These are phyloP conservation scores for Pseudoatta argentina DNA, from an alignment of 1,140 invertebrate genomes.

Conservation along the genomic window DNA sequence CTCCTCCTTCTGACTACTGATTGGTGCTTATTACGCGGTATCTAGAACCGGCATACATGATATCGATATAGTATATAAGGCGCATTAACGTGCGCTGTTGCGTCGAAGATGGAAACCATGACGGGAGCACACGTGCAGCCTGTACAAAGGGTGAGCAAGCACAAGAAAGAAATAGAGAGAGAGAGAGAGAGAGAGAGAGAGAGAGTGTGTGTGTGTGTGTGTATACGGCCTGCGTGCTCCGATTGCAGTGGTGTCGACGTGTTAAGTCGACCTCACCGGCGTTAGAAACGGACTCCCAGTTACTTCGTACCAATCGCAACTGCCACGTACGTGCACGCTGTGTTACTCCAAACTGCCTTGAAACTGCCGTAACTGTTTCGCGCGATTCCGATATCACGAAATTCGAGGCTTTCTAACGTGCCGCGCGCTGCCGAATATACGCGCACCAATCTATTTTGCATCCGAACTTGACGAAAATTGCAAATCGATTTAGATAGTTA, in stretches of 20 bases:
- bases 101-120: constrained; percentile 71
- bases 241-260: constrained; percentile 55
- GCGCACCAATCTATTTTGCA: neutral
- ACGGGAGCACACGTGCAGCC: constrained; percentile 69
- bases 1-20: neutral
- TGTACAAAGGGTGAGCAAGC: constrained; percentile 15
- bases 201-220: neutral
- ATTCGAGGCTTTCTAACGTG: neutral
- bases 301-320: constrained; percentile 6
- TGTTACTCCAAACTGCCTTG: constrained; percentile 34
- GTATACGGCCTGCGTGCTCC: constrained; percentile 7
- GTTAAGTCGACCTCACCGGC: constrained; percentile 15
- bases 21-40: constrained; percentile 65
- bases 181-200: constrained; percentile 5
- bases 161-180: neutral
- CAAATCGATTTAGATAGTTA: constrained; percentile 26
- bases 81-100: constrained; percentile 70
- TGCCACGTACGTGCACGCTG: constrained; percentile 8
- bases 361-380: constrained; percentile 49
- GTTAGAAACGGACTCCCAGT: constrained; percentile 11
- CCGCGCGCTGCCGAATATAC: no score
- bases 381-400: constrained; percentile 18
- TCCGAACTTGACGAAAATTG: constrained; percentile 23
- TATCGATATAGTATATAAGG: constrained; percentile 66
- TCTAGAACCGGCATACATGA: constrained; percentile 67